Evolutionary conservation across 2,888 invertebrate genomes (phyloP), one percentile per base, ranked within the genome.

Genomic region (Platerodrilus igneus): DNA sequence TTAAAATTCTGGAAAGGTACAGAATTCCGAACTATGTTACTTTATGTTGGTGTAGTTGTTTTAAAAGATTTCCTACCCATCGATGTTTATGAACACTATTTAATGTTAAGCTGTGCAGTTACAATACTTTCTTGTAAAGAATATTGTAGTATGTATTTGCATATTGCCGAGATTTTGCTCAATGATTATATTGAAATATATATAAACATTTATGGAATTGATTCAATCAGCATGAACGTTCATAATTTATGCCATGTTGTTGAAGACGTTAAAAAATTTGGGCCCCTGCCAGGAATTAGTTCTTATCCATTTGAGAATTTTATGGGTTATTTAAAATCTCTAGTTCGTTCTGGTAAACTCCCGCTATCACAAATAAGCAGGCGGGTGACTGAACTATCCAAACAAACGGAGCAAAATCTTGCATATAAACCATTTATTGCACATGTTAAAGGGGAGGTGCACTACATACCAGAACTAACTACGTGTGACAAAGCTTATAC

Each of bases 261-360:
- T 16, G 41, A 54, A 28, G 62, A 64, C 50, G 55, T 51, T 5
- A 21, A 28, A 22, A 51, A 39, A n/a, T 59, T 52, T 49, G 60
- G 62, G 4, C 18, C 21, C 10, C 47, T 64, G 14, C 53, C 60
- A 31, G 42, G 41, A 15, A 55, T 55, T 34, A 57, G 56, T 19
- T 48, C 55, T 4, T 63, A 62, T 46, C 49, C 51, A 8, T 63
- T 57, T 52, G 60, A 63, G 47, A 63, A 57, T 34, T 51, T 47
- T 26, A 35, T 62, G 37, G 47, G 47, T 13, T 28, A 32, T 13
- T 13, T 46, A 25, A 48, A 48, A 43, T 18, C 27, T 18, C 18
- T 48, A 21, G 10, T 48, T 21, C 43, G 40, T 9, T 27, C 27
- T 13, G 46, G 48, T 32, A 43, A 41, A 15, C 30, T 26, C 18